Conservation (phyloP, 2,888 invertebrate genomes). For the Abrostola triplasia region DNA sequence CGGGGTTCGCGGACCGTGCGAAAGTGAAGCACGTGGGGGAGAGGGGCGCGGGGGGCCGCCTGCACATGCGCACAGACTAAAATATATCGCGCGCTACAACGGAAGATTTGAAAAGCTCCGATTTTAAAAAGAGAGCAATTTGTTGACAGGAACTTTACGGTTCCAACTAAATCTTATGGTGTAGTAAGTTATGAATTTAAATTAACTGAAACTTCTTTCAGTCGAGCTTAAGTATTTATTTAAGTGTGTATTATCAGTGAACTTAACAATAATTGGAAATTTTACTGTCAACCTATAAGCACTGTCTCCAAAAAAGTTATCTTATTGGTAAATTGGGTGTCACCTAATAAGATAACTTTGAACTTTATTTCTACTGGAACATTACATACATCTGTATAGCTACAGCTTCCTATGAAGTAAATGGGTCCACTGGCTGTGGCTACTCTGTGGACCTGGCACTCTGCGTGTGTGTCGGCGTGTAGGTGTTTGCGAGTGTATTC, state of each 20-base stretch:
- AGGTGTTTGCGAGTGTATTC: slow-evolving; percentile 57
- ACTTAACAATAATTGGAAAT: too few relatives aligned
- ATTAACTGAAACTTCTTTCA: too few relatives aligned
- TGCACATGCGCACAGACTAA: slow-evolving; percentile 54
- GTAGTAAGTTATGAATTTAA: too few relatives aligned
- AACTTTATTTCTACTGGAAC: too few relatives aligned
- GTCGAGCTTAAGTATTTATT: too few relatives aligned
- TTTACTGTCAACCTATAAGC: too few relatives aligned
- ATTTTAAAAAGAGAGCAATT: neutral
- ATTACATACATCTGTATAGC: neutral
- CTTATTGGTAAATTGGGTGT: neutral
- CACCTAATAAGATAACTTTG: too few relatives aligned
- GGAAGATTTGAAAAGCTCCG: slow-evolving; percentile 15
- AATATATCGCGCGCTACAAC: slow-evolving; percentile 27
- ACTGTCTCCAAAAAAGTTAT: neutral
- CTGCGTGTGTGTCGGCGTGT: slow-evolving; percentile 44
- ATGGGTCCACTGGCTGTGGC: slow-evolving; percentile 41
- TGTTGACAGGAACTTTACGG: too few relatives aligned
- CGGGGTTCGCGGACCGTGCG: slow-evolving; percentile 84
- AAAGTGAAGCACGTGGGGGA: slow-evolving; percentile 80
- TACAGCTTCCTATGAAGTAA: slow-evolving; percentile 15
- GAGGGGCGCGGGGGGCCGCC: slow-evolving; percentile 55
- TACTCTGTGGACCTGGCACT: slow-evolving; percentile 36
- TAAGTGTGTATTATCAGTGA: too few relatives aligned
- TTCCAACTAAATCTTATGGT: neutral